phyloP scores from a whole-genome alignment of 2,797 vertebrate genomes.

The Anabas testudineus region DNA sequence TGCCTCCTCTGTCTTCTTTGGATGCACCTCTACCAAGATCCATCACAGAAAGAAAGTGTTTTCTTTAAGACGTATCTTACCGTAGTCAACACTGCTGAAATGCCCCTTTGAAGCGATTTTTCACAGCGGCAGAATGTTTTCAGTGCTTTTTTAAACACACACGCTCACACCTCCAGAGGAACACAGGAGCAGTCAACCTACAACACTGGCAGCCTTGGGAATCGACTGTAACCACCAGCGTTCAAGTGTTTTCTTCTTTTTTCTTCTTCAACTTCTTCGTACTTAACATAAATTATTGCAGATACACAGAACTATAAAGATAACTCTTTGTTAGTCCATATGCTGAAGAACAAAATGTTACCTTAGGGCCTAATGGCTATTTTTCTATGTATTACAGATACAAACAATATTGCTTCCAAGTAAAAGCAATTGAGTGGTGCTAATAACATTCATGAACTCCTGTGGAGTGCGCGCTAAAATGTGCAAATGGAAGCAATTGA shows the following conservation, averaged over 20 bases:
- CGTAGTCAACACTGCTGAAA: conserved; percentile 68
- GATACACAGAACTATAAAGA: conserved; percentile 33
- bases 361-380: conserved; percentile 8
- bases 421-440: conserved; percentile 22
- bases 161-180: conserved; percentile 69
- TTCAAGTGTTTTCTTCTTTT: conserved; percentile 23
- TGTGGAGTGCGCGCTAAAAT: conserved; percentile 25
- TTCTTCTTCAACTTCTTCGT: conserved; percentile 4
- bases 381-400: conserved; percentile 10
- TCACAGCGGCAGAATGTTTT: conserved; percentile 68
- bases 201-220: conserved; percentile 68
- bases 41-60: conserved; percentile 72
- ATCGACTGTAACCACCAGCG: conserved; percentile 58
- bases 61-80: conserved; percentile 70
- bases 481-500: conserved; percentile 49
- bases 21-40: conserved; percentile 64
- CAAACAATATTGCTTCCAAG: conserved; percentile 36
- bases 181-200: conserved; percentile 70
- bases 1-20: conserved; percentile 75
- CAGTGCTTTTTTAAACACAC: conserved; percentile 58
- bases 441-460: conserved; percentile 24
- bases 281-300: conserved; percentile 53
- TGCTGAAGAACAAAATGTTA: conserved; percentile 8
- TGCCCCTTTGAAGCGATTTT: conserved; percentile 71
- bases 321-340: conserved; percentile 22